phyloP scores from a whole-genome alignment of 2,888 invertebrate genomes.

The Anoncus sp. region DNA sequence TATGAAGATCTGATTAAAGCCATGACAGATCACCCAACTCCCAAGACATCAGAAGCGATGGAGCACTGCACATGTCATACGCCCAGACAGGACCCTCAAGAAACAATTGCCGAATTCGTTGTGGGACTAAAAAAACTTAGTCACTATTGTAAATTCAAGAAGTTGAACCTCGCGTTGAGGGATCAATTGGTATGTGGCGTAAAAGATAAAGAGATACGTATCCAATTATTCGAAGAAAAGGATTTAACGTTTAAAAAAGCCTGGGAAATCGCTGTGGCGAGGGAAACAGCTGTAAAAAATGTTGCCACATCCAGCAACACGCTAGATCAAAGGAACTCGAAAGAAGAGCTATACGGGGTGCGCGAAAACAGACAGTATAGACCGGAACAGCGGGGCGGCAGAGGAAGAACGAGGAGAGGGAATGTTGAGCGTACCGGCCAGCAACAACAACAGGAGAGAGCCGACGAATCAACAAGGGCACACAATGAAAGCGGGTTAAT shows the following conservation, averaged over 20 bases:
- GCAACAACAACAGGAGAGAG: neutral
- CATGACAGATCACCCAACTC: conserved; percentile 1
- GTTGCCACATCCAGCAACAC: conserved; percentile 12
- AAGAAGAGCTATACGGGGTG: conserved; percentile 1
- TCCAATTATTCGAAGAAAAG: conserved; percentile 35
- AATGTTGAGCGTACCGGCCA: neutral
- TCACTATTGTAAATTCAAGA: conserved; percentile 74
- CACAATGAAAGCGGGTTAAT: neutral
- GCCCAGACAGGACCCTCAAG: conserved; percentile 66
- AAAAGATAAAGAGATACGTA: conserved; percentile 21
- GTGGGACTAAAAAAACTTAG: conserved; percentile 82
- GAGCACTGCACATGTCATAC: conserved; percentile 38
- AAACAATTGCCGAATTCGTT: conserved; percentile 71
- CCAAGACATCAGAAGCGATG: conserved; percentile 29
- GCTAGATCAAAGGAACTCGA: neutral
- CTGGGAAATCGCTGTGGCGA: conserved; percentile 13
- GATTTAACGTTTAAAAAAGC: conserved; percentile 22
- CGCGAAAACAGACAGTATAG: neutral
- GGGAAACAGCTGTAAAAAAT: conserved; percentile 33
- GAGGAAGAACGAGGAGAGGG: neutral
- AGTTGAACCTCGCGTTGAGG: conserved; percentile 18
- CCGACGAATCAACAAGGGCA: neutral
- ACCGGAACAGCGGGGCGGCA: neutral
- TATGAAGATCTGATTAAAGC: conserved; percentile 6
- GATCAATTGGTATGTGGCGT: conserved; percentile 44